Evolutionary conservation across 1,140 invertebrate species (phyloP).

Genomic region (Varroa destructor): DNA sequence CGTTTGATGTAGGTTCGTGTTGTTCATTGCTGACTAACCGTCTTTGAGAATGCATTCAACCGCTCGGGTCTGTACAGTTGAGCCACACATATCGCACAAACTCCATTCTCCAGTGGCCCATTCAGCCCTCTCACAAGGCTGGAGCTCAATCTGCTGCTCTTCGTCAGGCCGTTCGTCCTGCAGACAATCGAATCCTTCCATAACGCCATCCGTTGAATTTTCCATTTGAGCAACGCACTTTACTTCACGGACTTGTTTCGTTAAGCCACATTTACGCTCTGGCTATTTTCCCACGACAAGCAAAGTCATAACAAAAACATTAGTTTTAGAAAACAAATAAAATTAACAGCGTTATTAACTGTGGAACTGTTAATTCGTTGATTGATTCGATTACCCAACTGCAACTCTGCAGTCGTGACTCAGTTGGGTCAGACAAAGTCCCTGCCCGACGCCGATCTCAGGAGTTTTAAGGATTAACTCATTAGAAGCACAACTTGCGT

Average conservation of each 20-base stretch:
- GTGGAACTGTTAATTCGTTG: too few species aligned
- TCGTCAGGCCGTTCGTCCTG: conserved; percentile 52
- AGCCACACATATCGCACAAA: conserved; percentile 54
- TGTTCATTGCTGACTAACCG: conserved; percentile 41
- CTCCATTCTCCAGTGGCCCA: conserved; percentile 77
- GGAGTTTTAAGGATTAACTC: too few species aligned
- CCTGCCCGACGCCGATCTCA: too few species aligned
- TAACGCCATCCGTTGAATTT: conserved; percentile 44
- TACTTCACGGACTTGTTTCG: conserved; percentile 10
- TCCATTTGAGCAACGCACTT: conserved; percentile 17
- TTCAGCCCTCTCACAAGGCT: conserved; percentile 78
- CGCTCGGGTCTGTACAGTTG: conserved; percentile 56
- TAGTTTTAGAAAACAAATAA: too few species aligned
- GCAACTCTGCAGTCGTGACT: too few species aligned
- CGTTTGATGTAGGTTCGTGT: too few species aligned
- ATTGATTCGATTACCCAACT: too few species aligned
- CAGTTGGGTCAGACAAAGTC: too few species aligned
- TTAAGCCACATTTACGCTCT: conserved; percentile 15
- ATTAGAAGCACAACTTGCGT: too few species aligned
- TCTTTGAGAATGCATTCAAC: conserved; percentile 58
- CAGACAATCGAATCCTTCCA: conserved; percentile 56
- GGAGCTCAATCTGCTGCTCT: conserved; percentile 55
- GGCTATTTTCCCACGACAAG: background rate
- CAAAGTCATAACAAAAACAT: too few species aligned
- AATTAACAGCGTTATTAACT: too few species aligned